Conservation (phyloP, 1,140 invertebrate genomes). For the Mesaphorura yosii region DNA sequence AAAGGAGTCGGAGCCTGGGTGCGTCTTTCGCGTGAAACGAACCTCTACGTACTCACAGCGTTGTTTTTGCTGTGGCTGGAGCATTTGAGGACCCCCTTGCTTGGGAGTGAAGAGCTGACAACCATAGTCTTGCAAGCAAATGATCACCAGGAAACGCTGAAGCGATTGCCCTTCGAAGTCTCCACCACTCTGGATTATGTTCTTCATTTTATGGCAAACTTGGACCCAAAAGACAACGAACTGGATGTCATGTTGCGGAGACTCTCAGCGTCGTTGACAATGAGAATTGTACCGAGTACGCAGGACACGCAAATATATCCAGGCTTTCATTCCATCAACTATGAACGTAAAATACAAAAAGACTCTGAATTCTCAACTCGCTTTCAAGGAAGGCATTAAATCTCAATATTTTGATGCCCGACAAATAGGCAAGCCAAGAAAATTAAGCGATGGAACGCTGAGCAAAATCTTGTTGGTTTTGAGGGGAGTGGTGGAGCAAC, state of each 20-base stretch:
- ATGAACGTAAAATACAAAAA: too few relatives aligned
- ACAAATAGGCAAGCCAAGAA: conserved; percentile 29
- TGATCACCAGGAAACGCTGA: conserved; percentile 21
- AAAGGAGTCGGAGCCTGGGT: conserved; percentile 51
- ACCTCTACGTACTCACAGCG: conserved; percentile 47
- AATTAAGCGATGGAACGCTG: conserved; percentile 29
- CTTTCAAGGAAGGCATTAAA: too few relatives aligned
- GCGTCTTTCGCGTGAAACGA: conserved; percentile 51
- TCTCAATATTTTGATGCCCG: conserved; percentile 3
- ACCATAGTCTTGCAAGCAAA: conserved; percentile 46
- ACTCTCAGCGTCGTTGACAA: conserved; percentile 26
- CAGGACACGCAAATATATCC: conserved; percentile 10
- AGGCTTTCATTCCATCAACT: conserved; percentile 25
- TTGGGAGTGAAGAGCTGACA: conserved; percentile 54
- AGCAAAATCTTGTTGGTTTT: conserved; percentile 24
- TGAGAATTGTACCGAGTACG: conserved; percentile 24
- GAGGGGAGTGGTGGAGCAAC: conserved; percentile 13
- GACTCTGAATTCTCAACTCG: too few relatives aligned
- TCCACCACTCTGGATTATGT: conserved; percentile 24
- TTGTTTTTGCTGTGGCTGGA: conserved; percentile 60
- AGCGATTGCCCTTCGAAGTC: conserved; percentile 17
- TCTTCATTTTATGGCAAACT: conserved; percentile 26
- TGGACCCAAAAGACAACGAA: conserved; percentile 15
- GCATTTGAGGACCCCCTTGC: conserved; percentile 50
- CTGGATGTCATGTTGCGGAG: conserved; percentile 19